Conservation (phyloP, 2,797 vertebrate species). For the Typhlichthys subterraneus region DNA sequence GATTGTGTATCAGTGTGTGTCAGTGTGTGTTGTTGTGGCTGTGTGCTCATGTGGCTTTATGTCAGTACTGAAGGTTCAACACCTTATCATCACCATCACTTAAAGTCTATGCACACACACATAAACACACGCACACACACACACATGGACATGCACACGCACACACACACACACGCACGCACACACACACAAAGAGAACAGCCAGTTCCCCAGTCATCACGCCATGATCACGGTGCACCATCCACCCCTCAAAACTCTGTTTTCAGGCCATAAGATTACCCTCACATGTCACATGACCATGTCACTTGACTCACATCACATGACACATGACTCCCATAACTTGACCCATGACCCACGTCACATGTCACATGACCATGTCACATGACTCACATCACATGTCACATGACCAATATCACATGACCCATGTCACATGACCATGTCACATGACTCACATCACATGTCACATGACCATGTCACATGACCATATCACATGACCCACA, state of each 20-base stretch:
- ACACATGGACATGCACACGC: slow-evolving; percentile 47
- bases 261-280: too few relatives aligned
- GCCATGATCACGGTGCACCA: slow-evolving; percentile 17
- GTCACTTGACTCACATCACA: slow-evolving; percentile 33
- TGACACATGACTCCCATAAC: too few relatives aligned
- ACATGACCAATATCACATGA: too few relatives aligned
- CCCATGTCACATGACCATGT: too few relatives aligned
- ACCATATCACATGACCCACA: too few relatives aligned
- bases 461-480: too few relatives aligned
- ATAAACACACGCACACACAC: slow-evolving; percentile 40
- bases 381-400: too few relatives aligned
- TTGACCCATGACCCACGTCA: too few relatives aligned
- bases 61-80: slow-evolving; percentile 72
- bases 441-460: too few relatives aligned
- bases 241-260: slow-evolving; percentile 14
- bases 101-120: slow-evolving; percentile 13
- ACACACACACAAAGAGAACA: slow-evolving; percentile 13
- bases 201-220: slow-evolving; percentile 43
- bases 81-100: not conserved
- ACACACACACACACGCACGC: slow-evolving; percentile 15
- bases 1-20: too few relatives aligned
- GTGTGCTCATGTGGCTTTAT: slow-evolving; percentile 81
- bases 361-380: too few relatives aligned
- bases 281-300: too few relatives aligned
- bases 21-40: slow-evolving; percentile 39